Evolutionary conservation across 2,888 invertebrate genomes (phyloP).

Genomic region (Dexiosoma caninum): DNA sequence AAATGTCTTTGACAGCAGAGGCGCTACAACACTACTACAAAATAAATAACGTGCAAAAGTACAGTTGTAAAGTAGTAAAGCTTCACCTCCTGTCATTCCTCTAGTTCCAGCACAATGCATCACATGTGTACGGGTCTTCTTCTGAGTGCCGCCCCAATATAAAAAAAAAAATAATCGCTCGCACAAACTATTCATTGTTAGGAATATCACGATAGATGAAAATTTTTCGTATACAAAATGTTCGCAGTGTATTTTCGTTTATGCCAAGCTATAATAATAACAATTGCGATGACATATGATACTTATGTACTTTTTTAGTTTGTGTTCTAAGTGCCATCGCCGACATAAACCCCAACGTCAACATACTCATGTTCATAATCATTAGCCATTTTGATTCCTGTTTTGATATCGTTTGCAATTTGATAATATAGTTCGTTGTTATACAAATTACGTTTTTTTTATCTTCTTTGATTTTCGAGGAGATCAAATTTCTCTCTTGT

Average conservation of each 20-base stretch:
- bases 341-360: slow-evolving; percentile 22
- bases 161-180: too few relatives aligned
- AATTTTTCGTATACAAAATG: too few relatives aligned
- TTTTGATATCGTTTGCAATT: slow-evolving; percentile 55
- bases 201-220: too few relatives aligned
- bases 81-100: too few relatives aligned
- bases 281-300: slow-evolving; percentile 13
- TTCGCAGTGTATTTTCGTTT: neutral
- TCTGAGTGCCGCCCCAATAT: too few relatives aligned
- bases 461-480: neutral
- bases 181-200: too few relatives aligned
- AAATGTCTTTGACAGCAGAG: too few relatives aligned
- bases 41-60: too few relatives aligned
- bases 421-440: slow-evolving; percentile 54
- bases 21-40: too few relatives aligned
- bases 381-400: slow-evolving; percentile 24
- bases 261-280: neutral
- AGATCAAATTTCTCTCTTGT: slow-evolving; percentile 33
- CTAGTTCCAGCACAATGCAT: too few relatives aligned
- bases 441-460: slow-evolving; percentile 32
- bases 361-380: slow-evolving; percentile 6
- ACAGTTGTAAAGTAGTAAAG: too few relatives aligned
- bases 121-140: too few relatives aligned
- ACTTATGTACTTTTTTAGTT: slow-evolving; percentile 20
- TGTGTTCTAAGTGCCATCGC: slow-evolving; percentile 19